Percentiles rank a stretch among this genome's conserved stretches.
These are phyloP conservation scores for Heliothis peltigera DNA, from an alignment of 2,888 invertebrate species.

Conservation along the genomic window DNA sequence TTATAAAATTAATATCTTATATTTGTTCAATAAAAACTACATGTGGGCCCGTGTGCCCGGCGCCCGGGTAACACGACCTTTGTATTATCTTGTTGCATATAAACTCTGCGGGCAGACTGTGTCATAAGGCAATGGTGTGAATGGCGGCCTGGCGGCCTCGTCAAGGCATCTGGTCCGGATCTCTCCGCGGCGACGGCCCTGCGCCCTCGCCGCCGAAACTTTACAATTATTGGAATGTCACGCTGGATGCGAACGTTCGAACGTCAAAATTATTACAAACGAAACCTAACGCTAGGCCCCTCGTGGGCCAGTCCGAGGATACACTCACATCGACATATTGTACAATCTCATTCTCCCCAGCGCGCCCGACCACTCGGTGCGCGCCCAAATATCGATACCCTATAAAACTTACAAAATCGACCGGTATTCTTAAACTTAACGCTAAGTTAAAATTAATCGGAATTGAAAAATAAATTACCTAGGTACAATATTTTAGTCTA, in stretches of 20 bases:
- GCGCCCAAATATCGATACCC: slow-evolving; percentile 85
- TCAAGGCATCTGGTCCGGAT: slow-evolving; percentile 84
- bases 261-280: slow-evolving; percentile 82
- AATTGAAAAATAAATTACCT: slow-evolving; percentile 91
- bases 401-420: slow-evolving; percentile 90
- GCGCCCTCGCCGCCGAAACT: slow-evolving; percentile 76
- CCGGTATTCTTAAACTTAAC: slow-evolving; percentile 88
- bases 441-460: slow-evolving; percentile 90
- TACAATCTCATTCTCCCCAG: slow-evolving; percentile 81
- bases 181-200: slow-evolving; percentile 68
- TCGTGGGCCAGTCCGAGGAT: slow-evolving; percentile 76
- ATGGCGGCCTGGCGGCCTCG: slow-evolving; percentile 76
- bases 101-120: slow-evolving; percentile 90
- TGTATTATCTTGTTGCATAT: slow-evolving; percentile 90
- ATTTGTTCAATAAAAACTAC: slow-evolving; percentile 90
- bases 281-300: slow-evolving; percentile 81
- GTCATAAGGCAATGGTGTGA: slow-evolving; percentile 89
- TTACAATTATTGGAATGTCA: slow-evolving; percentile 89
- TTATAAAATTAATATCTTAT: slow-evolving; percentile 90
- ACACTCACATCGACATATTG: slow-evolving; percentile 82
- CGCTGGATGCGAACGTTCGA: slow-evolving; percentile 87
- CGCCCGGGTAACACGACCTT: slow-evolving; percentile 90
- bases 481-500: slow-evolving; percentile 90
- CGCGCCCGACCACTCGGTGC: slow-evolving; percentile 77
- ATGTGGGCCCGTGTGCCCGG: slow-evolving; percentile 90